Evolutionary conservation across 2,797 vertebrate genomes (phyloP), one percentile per base, ranked within the genome.

Genomic region (Anas capensis): DNA sequence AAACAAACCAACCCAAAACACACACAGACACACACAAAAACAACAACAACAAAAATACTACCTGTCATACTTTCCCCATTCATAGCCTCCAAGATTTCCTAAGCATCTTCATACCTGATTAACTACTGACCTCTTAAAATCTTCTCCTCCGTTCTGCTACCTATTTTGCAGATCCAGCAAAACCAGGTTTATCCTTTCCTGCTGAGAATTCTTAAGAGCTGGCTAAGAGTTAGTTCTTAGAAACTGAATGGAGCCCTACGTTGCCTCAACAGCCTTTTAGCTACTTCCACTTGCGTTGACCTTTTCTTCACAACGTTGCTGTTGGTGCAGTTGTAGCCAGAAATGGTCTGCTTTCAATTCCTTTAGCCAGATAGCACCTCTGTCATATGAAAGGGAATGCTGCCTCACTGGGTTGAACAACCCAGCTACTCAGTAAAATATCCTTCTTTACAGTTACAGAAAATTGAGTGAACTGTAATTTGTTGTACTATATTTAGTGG

Each of bases 391-490:
- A 64, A 77, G 64, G 16, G 24, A 79, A 27, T 44, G 46, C 42
- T 88, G 57, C 57, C 26, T 77, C 33, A 1, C 34, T 60, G 11
- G 21, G 13, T 36, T 36, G 57, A 68, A 42, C 1, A 4, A 42
- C 40, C 29, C 29, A 51, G 29, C 42, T 88, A 33, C 36, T 94
- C n/a, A 60, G 72, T 90, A 56, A 51, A 86, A 19, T 34, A 26
- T 26, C 38, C 21, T 42, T 54, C n/a, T 87, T 84, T 79, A 80
- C 60, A 89, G 62, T 85, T 73, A 46, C 12, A 68, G 56, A 31
- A 49, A 64, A 61, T 10, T 26, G 31, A 71, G 31, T 44, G 23
- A 62, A 76, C 34, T 51, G 11, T 49, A 31, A 44, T 64, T 79
- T 86, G 9, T 71, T 86, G 9, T 65, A 21, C 71, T 82, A 19